Conservation (phyloP, 2,113 vertebrate genomes). For the Lanius ludovicianus region DNA sequence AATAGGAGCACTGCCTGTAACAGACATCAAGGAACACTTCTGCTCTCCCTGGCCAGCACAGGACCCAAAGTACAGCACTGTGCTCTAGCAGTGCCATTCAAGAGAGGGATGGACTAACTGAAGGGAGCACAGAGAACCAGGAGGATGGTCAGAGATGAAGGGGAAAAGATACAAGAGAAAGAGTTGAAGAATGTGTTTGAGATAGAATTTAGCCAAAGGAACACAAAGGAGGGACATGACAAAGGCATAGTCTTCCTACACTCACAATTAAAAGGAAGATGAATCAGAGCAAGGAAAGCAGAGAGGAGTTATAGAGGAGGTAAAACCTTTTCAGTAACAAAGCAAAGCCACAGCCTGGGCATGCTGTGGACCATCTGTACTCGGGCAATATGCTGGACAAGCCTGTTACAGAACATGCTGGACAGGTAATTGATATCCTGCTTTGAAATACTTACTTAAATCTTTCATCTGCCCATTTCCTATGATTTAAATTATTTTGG, state of each 20-base stretch:
- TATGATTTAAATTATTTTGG: neutral
- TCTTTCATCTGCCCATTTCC: neutral
- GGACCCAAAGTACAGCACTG: neutral
- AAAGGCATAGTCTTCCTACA: neutral
- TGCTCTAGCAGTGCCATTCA: neutral
- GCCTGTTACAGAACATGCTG: neutral
- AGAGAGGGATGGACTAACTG: neutral
- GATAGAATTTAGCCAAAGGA: neutral
- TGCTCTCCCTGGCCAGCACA: neutral
- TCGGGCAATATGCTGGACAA: neutral
- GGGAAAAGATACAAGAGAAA: neutral
- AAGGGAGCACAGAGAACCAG: neutral
- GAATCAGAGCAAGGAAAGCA: neutral
- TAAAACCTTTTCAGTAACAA: neutral
- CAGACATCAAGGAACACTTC: neutral
- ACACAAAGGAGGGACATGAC: neutral
- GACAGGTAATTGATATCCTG: neutral
- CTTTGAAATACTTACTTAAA: neutral
- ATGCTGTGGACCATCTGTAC: neutral
- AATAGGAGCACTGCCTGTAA: neutral
- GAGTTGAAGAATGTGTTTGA: neutral
- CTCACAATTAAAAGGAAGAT: neutral
- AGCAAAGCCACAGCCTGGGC: neutral
- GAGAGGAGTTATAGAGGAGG: neutral
- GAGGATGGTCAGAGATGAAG: neutral